Evolutionary conservation across 2,888 invertebrate genomes (phyloP), one percentile per base, ranked within the genome.

Genomic region (Eilema sororculum): DNA sequence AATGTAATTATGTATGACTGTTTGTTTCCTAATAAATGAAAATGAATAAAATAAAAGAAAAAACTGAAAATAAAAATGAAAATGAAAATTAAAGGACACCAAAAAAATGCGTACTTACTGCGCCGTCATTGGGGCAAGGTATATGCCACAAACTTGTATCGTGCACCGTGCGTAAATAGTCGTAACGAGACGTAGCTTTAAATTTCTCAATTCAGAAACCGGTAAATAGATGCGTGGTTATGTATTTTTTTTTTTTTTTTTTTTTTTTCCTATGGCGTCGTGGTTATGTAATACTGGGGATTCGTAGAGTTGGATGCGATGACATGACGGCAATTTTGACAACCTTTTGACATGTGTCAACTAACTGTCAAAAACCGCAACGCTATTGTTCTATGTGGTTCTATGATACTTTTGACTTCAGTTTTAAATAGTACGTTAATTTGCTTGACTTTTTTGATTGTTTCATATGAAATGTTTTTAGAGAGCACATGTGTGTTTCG

Each of bases 281-380:
- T 52, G 8, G 52, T 52, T n/a, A 9, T 20, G 4, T 52, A n/a
- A 52, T 60, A 68, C 16, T 16, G 13, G 41, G n/a, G n/a, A 12
- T 57, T 68, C 71, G 70, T 69, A 61, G 56, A 25, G 59, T 61
- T 56, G 58, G 41, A 41, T 41, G 9, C 16, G 41, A 37, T 37
- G 67, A 71, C 69, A 64, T 63, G 33, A 73, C 62, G 64, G 65
- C 13, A 58, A 57, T 69, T 46, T 68, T 59, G 63, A 72, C 67
- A 67, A 62, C 57, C 52, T 68, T 37, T 75, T 65, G 67, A 73
- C 71, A 73, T 67, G 60, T 68, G 62, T 65, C 68, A 67, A 46
- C 46, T 52, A 67, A 46, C 46, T 52, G 52, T 60, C 59, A 68
- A 33, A 68, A 52, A 52, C n/a, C 6, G 56, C 58, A 56, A 71